Evolutionary conservation across 2,888 invertebrate species (phyloP), one percentile per base, ranked within the genome.

Genomic region (Apotomis capreana): DNA sequence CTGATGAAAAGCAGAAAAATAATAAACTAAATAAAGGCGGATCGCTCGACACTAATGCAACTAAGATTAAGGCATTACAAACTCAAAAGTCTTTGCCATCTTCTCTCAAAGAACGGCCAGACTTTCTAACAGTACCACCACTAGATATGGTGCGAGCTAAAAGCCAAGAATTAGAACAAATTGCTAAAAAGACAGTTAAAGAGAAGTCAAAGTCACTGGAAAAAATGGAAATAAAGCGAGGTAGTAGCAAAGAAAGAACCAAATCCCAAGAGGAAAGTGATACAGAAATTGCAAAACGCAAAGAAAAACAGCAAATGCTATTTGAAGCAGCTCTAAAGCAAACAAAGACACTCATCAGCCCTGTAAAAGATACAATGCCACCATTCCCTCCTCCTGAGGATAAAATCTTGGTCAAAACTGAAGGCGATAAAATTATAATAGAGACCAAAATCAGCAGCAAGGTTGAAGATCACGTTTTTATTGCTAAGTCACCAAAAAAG

Each of bases 271-370:
- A 96, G 82, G 96, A 96, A 76, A 95, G 95, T 74, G 96, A 96
- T 78, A 94, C 95, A 0, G 96, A 96, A 84, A 95, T 95, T 62
- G 95, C 95, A 0, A 96, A 96, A 83, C 94, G 96, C 61, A 95
- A 96, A 84, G 96, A 96, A 80, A 95, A 96, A 76, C 96, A 96
- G 80, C 96, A 96, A 83, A 95, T 96, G 94, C 86, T 96, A 1
- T 96, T 96, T 78, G 96, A 96, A 89, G 95, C 95, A 4, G 96
- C 96, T 3, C 94, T 96, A 81, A 96, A 96, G 83, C 96, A 96
- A 87, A 96, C 96, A 0, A 96, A 96, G 79, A 96, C 96, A 0
- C 90, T 96, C 76, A 94, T 96, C 49, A 96, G 96, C 84, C 96
- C 96, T 0, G 96, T 96, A 0, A 96, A 96, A 83, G 96, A 96